Conservation (phyloP, 2,797 vertebrate species). For the Eutrigla gurnardus region DNA sequence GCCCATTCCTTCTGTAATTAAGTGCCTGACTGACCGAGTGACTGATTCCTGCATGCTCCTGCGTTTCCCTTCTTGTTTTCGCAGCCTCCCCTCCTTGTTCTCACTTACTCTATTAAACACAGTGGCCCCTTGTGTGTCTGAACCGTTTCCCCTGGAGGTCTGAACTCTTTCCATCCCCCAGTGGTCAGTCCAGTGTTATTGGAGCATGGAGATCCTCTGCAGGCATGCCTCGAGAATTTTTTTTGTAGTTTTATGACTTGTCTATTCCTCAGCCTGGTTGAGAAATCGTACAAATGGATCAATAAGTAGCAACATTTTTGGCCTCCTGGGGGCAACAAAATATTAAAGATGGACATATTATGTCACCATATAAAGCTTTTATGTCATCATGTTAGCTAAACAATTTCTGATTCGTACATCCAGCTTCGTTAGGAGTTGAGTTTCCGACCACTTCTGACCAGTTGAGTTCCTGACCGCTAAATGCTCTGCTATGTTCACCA, state of each 20-base stretch:
- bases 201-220: conserved; percentile 37
- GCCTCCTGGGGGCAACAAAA: neutral
- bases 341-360: neutral
- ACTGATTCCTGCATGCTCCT: conserved; percentile 8
- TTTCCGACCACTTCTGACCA: neutral
- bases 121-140: conserved; percentile 65
- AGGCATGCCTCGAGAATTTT: neutral
- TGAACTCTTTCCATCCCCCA: conserved; percentile 61
- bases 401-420: neutral
- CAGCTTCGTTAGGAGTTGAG: neutral
- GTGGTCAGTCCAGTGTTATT: conserved; percentile 54
- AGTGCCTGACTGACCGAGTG: conserved; percentile 22
- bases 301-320: neutral
- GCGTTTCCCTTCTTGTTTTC: conserved; percentile 38
- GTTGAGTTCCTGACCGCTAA: neutral
- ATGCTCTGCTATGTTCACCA: neutral
- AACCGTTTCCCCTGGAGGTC: conserved; percentile 50
- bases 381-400: neutral
- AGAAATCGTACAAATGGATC: no score
- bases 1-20: conserved; percentile 15
- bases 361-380: neutral
- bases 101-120: conserved; percentile 53
- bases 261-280: neutral
- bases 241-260: neutral
- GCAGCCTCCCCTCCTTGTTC: conserved; percentile 52